These are phyloP conservation scores for Cybosia mesomella DNA, from an alignment of 2,888 invertebrate species.

Conservation along the genomic window DNA sequence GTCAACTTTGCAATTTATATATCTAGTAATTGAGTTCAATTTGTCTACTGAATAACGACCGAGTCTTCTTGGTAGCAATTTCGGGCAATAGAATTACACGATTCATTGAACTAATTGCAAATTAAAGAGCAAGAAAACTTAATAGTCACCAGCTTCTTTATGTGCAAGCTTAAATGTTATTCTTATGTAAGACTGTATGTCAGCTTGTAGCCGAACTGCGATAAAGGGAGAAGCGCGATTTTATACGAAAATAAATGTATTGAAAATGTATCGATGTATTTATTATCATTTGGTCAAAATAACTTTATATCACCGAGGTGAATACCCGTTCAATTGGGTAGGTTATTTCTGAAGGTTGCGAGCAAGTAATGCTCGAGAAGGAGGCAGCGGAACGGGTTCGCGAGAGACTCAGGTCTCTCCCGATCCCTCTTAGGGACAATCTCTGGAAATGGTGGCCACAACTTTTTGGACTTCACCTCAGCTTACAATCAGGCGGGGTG, in stretches of 20 bases:
- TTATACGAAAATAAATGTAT: conserved; percentile 81
- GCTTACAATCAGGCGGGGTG: no score
- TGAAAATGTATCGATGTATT: conserved; percentile 50
- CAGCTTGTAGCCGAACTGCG: conserved; percentile 61
- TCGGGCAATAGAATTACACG: conserved; percentile 35
- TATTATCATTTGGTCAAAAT: not conserved
- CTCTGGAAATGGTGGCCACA: no score
- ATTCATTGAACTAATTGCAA: conserved; percentile 44
- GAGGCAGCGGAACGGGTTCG: no score
- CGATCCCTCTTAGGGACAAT: no score
- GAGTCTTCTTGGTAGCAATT: conserved; percentile 37
- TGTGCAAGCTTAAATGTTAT: conserved; percentile 59
- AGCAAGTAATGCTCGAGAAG: no score
- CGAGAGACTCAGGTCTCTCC: no score
- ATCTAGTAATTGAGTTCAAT: conserved; percentile 39
- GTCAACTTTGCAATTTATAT: conserved; percentile 21
- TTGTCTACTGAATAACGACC: conserved; percentile 33
- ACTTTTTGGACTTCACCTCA: no score
- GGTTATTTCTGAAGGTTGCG: no score
- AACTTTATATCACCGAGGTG: not conserved
- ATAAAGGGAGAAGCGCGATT: conserved; percentile 69
- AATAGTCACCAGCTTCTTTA: conserved; percentile 41
- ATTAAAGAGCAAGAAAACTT: conserved; percentile 31
- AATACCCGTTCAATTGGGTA: not conserved
- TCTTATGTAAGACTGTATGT: conserved; percentile 72